phyloP scores from a whole-genome alignment of 2,797 vertebrate genomes.

The Chiloscyllium punctatum region DNA sequence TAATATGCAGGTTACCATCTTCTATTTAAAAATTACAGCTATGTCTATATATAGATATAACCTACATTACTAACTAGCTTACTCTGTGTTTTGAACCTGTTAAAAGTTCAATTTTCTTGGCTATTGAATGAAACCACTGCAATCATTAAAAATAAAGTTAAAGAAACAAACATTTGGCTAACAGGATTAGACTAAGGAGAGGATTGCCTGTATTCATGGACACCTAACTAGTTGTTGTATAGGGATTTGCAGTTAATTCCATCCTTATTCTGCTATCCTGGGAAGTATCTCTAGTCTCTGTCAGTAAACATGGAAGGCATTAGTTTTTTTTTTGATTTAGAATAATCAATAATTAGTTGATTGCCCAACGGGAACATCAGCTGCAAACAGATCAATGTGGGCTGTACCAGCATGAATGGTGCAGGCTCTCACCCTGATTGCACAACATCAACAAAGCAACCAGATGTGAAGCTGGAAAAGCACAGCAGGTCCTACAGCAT shows the following conservation, averaged over 20 bases:
- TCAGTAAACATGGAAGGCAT: too few species aligned
- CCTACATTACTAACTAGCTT: not conserved
- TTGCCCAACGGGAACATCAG: too few species aligned
- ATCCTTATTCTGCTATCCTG: too few species aligned
- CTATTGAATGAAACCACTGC: not conserved
- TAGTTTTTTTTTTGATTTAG: too few species aligned
- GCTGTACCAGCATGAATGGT: not conserved
- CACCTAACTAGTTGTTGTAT: not conserved
- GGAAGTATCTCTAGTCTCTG: too few species aligned
- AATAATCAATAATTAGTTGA: too few species aligned
- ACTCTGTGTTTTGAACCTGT: not conserved
- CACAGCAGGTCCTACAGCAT: too few species aligned
- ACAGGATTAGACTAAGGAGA: not conserved
- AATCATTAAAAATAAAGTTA: not conserved
- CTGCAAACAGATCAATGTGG: not conserved
- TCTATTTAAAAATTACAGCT: not conserved
- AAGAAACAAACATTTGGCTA: not conserved
- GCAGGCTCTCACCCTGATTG: not conserved
- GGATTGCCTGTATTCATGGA: not conserved
- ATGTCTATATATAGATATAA: not conserved
- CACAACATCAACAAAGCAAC: not conserved
- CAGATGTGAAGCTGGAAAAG: too few species aligned
- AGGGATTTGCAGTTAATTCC: not conserved
- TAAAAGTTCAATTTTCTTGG: not conserved
- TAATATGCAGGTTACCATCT: not conserved